A percentile compares a stretch with the other conserved stretches of the same genome.
These are phyloP conservation scores for Microctenopoma stevenorrisi DNA, from an alignment of 2,797 vertebrate genomes.

Conservation along the genomic window DNA sequence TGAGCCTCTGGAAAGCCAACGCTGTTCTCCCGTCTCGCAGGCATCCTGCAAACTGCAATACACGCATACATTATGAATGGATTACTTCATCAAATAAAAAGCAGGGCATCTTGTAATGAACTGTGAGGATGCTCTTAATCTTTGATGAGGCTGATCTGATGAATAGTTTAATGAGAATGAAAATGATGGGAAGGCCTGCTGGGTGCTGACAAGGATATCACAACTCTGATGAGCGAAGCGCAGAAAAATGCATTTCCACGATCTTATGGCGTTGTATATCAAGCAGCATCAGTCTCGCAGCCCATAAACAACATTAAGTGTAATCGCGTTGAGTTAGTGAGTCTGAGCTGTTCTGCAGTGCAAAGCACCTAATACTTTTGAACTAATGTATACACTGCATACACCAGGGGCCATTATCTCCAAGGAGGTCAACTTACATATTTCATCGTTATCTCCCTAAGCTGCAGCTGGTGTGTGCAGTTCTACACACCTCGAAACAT, in stretches of 20 bases:
- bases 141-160: conserved; percentile 80
- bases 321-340: conserved; percentile 40
- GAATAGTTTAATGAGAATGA: conserved; percentile 77
- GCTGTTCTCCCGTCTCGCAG: conserved; percentile 48
- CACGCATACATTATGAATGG: conserved; percentile 82
- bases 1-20: conserved; percentile 45
- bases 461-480: conserved; percentile 64
- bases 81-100: conserved; percentile 82
- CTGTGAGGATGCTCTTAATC: conserved; percentile 76
- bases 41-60: conserved; percentile 71
- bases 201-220: conserved; percentile 65
- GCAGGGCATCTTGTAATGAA: conserved; percentile 78
- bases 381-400: conserved; percentile 17
- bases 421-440: conserved; percentile 32
- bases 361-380: conserved; percentile 31
- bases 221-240: conserved; percentile 38
- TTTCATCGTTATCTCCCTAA: conserved; percentile 47
- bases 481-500: conserved; percentile 61
- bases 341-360: conserved; percentile 10
- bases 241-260: conserved; percentile 30
- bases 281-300: conserved; percentile 43
- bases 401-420: conserved; percentile 32
- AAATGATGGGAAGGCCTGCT: conserved; percentile 53
- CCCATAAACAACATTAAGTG: conserved; percentile 33
- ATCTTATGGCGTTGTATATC: conserved; percentile 53